Base-by-base conservation (phyloP, 2,888 invertebrate genomes). In the Esperia sulphurella region DNA sequence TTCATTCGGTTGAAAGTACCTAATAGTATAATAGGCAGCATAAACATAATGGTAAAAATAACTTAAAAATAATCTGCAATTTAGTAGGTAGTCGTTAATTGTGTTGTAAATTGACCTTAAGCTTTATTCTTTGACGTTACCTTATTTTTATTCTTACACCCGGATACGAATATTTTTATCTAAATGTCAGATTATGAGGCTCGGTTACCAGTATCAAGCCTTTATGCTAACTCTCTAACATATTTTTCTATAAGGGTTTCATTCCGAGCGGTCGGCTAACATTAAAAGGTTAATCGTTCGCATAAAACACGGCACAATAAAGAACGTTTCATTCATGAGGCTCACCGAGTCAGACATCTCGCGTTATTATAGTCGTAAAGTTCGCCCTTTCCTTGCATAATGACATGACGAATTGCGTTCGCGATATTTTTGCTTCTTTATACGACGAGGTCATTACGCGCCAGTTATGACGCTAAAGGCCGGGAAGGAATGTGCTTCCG, bases 361-460 rank as follows among this genome's bases (percentile, higher is more conserved):
- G 61, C 83, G 87, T 87, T 88, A 88, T 88, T 86, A 86, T 85
- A 81, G 80, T 83, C 88, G 85, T 89, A 87, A 89, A 88, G 81
- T 83, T 83, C 78, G 87, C 85, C 86, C 85, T 88, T 87, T 83
- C 82, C 85, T 79, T 88, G 88, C 87, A 88, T 88, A 89, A 88
- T 89, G 84, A 87, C 83, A 87, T 87, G 87, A 88, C 85, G 87
- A 84, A 89, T 87, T 84, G 83, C 86, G 80, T 71, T 81, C 77
- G 76, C 83, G 83, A 85, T 87, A 87, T 87, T 86, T 87, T 83
- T 81, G 79, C 83, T 75, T 80, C 81, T 83, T 83, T 82, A 83
- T 84, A 73, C 75, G 79, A 81, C 75, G 75, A 71, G 80, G 83
- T 83, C 83, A 83, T 84, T 86, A 85, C 70, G 73, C 66, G 72